Evolutionary conservation across 2,797 vertebrate genomes (phyloP).

Genomic region (Acipenser ruthenus): DNA sequence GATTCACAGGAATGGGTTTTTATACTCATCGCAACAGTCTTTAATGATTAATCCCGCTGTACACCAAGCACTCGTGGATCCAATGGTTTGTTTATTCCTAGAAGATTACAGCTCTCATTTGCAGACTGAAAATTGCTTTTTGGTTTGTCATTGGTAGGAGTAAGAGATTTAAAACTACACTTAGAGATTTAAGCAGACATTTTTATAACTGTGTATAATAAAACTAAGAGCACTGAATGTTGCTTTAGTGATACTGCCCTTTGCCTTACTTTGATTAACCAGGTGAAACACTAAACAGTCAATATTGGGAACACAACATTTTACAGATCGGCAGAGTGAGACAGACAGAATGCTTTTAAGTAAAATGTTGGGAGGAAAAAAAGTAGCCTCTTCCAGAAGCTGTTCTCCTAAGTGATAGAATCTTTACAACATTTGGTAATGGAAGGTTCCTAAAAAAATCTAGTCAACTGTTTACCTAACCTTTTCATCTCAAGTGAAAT

Average conservation of each 20-base stretch:
- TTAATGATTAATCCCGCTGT: no score
- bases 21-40: no score
- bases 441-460: constrained; percentile 23
- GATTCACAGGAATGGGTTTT: no score
- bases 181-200: constrained; percentile 3
- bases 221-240: not conserved
- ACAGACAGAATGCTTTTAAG: constrained; percentile 10
- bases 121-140: not conserved
- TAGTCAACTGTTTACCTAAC: not conserved
- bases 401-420: constrained; percentile 8
- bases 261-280: constrained; percentile 19
- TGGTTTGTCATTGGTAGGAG: not conserved
- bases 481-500: constrained; percentile 4
- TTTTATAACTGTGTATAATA: constrained; percentile 24
- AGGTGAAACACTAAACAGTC: constrained; percentile 24
- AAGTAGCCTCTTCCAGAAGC: constrained; percentile 22
- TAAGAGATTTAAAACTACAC: not conserved
- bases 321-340: constrained; percentile 22
- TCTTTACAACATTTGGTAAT: constrained; percentile 34
- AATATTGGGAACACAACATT: constrained; percentile 25
- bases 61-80: no score
- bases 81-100: not conserved
- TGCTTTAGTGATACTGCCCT: constrained; percentile 20
- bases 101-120: not conserved
- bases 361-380: constrained; percentile 17